phyloP scores from a whole-genome alignment of 1,140 invertebrate species.

The Hestina assimilis region DNA sequence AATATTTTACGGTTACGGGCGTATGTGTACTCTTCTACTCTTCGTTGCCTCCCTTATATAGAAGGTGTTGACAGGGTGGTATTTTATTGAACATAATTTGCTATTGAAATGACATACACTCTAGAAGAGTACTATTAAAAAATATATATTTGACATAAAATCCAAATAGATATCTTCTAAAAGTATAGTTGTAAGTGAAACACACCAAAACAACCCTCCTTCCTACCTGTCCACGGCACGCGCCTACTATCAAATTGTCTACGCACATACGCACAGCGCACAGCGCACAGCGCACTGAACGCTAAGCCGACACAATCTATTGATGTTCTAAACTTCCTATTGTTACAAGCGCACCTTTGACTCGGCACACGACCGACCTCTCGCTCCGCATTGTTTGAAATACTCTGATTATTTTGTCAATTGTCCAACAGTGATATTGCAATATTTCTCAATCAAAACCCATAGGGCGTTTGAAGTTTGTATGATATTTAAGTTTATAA shows the following conservation, averaged over 20 bases:
- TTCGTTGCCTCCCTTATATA: too few relatives aligned
- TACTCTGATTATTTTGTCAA: background rate
- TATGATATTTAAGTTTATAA: too few relatives aligned
- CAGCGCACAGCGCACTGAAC: background rate
- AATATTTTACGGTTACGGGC: background rate
- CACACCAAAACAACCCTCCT: conserved; percentile 78
- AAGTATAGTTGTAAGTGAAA: background rate
- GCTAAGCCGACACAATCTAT: background rate
- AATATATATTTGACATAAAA: too few relatives aligned
- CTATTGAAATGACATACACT: too few relatives aligned
- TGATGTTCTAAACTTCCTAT: conserved; percentile 11
- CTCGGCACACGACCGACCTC: background rate
- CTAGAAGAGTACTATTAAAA: too few relatives aligned
- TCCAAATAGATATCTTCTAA: background rate
- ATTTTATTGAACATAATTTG: too few relatives aligned
- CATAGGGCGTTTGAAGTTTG: too few relatives aligned
- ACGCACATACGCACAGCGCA: background rate
- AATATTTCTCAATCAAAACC: too few relatives aligned
- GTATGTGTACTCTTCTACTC: too few relatives aligned
- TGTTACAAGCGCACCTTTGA: background rate
- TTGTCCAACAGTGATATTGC: background rate
- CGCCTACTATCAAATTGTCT: conserved; percentile 30
- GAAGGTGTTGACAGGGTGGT: too few relatives aligned
- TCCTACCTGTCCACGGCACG: conserved; percentile 35
- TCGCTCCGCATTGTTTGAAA: background rate